Evolutionary conservation across 1,140 invertebrate genomes (phyloP).

Genomic region (Drosophila chauvacae): DNA sequence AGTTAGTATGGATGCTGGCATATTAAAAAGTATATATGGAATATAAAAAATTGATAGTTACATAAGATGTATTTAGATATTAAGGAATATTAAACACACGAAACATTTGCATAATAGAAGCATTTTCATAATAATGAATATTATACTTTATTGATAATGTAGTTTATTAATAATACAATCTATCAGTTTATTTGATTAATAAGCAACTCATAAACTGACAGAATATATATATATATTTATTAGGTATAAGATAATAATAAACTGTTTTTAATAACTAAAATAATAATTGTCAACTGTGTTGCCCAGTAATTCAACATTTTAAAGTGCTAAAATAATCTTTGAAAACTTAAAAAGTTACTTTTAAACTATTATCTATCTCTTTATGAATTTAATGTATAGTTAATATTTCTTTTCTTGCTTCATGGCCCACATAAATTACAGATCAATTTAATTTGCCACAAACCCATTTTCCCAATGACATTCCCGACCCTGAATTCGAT

Average conservation of each 20-base stretch:
- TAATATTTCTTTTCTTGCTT: neutral
- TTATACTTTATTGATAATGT: neutral
- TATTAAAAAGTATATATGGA: neutral
- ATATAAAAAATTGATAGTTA: neutral
- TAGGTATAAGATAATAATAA: neutral
- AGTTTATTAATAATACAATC: too few relatives aligned
- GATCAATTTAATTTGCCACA: neutral
- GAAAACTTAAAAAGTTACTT: neutral
- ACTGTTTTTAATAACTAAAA: neutral
- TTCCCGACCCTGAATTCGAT: slow-evolving; percentile 10
- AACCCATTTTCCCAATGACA: neutral
- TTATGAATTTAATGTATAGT: neutral
- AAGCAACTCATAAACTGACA: neutral
- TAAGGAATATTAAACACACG: neutral
- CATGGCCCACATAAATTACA: neutral
- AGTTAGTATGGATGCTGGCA: neutral
- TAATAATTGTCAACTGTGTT: neutral
- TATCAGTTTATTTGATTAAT: neutral
- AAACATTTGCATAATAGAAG: too few relatives aligned
- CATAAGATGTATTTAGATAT: neutral
- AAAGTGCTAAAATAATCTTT: neutral
- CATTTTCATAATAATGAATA: too few relatives aligned
- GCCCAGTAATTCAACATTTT: neutral
- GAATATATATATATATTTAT: neutral
- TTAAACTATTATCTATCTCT: neutral